These are phyloP conservation scores for Drosophila differens DNA, from an alignment of 2,888 invertebrate species.

Conservation along the genomic window DNA sequence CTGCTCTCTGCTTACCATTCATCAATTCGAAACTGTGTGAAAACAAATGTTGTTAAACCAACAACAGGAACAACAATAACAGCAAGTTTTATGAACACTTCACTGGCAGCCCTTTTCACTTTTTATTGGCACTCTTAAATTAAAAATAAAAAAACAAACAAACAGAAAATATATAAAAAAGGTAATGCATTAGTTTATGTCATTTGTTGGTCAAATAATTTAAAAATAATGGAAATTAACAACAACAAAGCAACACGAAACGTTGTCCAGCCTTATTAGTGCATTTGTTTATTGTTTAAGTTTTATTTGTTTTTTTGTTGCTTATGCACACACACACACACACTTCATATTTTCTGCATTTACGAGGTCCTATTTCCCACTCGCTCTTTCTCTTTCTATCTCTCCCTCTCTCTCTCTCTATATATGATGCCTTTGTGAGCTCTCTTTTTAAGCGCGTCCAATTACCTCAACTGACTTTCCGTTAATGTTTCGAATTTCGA, in stretches of 20 bases:
- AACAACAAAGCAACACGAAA: slow-evolving; percentile 7
- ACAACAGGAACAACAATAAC: slow-evolving; percentile 8
- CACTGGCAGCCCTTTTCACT: slow-evolving; percentile 47
- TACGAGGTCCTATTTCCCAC: neutral
- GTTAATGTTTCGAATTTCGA: slow-evolving; percentile 74
- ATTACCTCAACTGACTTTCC: slow-evolving; percentile 78
- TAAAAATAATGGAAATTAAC: neutral
- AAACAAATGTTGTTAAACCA: slow-evolving; percentile 13
- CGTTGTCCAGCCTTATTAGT: neutral
- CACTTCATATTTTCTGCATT: neutral
- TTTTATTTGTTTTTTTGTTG: neutral
- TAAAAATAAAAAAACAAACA: slow-evolving; percentile 14
- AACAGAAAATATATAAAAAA: slow-evolving; percentile 10
- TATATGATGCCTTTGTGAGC: slow-evolving; percentile 22
- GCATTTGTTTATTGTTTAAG: neutral
- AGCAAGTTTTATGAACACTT: slow-evolving; percentile 26
- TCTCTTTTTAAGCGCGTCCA: slow-evolving; percentile 70
- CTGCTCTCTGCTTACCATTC: slow-evolving; percentile 20
- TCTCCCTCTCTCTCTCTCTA: neutral
- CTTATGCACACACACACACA: slow-evolving; percentile 7
- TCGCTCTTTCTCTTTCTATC: neutral
- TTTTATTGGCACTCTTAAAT: slow-evolving; percentile 40
- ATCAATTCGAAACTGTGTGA: slow-evolving; percentile 26
- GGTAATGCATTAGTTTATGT: slow-evolving; percentile 10
- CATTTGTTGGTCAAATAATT: slow-evolving; percentile 11